Evolutionary conservation across 2,113 vertebrate genomes (phyloP).

Genomic region (Misgurnus anguillicaudatus): DNA sequence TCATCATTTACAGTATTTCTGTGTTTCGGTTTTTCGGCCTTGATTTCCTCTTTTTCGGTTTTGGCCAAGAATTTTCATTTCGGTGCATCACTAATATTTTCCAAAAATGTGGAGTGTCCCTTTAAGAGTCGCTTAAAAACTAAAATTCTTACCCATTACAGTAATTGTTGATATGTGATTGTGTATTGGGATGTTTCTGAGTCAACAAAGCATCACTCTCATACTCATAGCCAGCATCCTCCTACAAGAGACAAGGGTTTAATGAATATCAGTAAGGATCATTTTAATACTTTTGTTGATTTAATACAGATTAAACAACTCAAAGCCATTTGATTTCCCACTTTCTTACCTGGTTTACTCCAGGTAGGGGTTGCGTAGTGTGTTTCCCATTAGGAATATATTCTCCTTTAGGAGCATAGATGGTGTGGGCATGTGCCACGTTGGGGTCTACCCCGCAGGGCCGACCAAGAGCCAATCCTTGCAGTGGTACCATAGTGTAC

Average conservation of each 20-base stretch:
- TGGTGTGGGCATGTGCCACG: conserved; percentile 56
- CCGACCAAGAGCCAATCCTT: conserved; percentile 78
- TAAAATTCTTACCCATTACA: conserved; percentile 72
- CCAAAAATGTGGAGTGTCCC: too few relatives aligned
- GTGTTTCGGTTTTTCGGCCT: too few relatives aligned
- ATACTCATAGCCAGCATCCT: conserved; percentile 76
- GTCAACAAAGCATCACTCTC: conserved; percentile 75
- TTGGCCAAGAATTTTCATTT: too few relatives aligned
- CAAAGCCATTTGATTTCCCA: neutral
- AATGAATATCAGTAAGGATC: neutral
- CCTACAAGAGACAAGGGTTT: conserved; percentile 54
- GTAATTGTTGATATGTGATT: conserved; percentile 69
- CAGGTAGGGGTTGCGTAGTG: conserved; percentile 72
- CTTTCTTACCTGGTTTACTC: conserved; percentile 77
- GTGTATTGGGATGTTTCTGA: conserved; percentile 71
- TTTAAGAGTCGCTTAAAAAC: neutral
- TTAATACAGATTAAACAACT: neutral
- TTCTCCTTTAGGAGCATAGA: conserved; percentile 64
- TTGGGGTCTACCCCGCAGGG: conserved; percentile 73
- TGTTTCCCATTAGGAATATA: conserved; percentile 72
- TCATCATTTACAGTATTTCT: too few relatives aligned
- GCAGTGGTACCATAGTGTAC: conserved; percentile 94
- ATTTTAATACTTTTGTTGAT: neutral
- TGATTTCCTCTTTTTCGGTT: too few relatives aligned
- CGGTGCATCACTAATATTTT: too few relatives aligned